A percentile compares a stretch with the other conserved stretches of the same genome.
These are phyloP conservation scores for Protonibea diacanthus DNA, from an alignment of 2,797 vertebrate species.

Conservation along the genomic window DNA sequence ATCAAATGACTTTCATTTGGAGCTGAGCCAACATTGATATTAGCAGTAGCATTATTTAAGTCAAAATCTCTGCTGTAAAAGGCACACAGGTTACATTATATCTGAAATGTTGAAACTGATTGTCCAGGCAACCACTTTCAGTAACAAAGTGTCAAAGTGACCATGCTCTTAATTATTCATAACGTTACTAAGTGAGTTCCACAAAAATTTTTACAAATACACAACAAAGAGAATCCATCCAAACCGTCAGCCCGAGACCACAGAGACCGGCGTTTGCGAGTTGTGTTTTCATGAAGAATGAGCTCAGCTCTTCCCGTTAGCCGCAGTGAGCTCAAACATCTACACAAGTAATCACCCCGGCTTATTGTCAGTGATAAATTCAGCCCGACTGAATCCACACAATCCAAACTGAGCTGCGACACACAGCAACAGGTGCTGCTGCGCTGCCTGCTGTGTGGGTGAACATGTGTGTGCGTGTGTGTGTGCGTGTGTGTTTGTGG, in stretches of 20 bases:
- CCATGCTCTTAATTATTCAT: too few relatives aligned
- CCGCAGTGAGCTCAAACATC: constrained; percentile 41
- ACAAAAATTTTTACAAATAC: too few relatives aligned
- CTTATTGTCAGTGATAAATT: constrained; percentile 60
- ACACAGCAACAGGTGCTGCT: constrained; percentile 76
- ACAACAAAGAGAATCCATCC: constrained; percentile 3
- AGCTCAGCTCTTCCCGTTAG: neutral
- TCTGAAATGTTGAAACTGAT: too few relatives aligned
- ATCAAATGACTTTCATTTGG: neutral
- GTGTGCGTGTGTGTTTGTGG: constrained; percentile 5
- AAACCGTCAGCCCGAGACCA: neutral
- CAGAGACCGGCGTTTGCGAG: neutral
- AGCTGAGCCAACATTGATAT: neutral
- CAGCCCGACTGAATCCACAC: constrained; percentile 56
- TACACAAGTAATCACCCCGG: constrained; percentile 33
- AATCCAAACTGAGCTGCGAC: constrained; percentile 38
- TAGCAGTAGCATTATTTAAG: neutral
- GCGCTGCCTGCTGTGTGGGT: constrained; percentile 3
- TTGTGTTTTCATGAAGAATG: neutral
- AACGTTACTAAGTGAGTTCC: too few relatives aligned
- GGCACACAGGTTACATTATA: too few relatives aligned
- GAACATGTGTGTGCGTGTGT: neutral
- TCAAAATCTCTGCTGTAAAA: neutral
- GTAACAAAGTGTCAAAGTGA: too few relatives aligned
- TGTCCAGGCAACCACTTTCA: too few relatives aligned